Percentiles rank a stretch among this genome's conserved stretches.
phyloP scores from a whole-genome alignment of 2,113 vertebrate species.

The Neopipo cinnamomea region DNA sequence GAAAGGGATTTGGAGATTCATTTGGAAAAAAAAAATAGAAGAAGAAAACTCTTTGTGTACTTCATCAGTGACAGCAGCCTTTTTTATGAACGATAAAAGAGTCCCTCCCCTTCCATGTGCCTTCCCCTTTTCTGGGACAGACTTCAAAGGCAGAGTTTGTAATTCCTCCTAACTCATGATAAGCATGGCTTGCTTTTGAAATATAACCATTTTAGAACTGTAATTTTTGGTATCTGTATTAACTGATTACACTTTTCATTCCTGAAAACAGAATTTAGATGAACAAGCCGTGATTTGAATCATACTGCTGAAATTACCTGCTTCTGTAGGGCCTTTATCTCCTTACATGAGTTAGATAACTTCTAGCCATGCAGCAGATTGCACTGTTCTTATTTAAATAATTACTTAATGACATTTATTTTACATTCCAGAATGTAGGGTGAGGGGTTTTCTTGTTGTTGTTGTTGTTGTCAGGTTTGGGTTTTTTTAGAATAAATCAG shows the following conservation, averaged over 20 bases:
- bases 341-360: not conserved
- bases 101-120: not conserved
- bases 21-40: not conserved
- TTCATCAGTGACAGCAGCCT: not conserved
- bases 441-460: not conserved
- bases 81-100: not conserved
- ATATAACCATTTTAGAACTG: not conserved
- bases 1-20: not conserved
- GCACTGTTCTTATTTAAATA: not conserved
- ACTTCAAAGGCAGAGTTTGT: not conserved
- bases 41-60: not conserved
- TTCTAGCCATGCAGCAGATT: not conserved
- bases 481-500: not conserved
- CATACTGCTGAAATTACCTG: not conserved
- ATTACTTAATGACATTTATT: not conserved
- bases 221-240: not conserved
- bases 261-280: not conserved
- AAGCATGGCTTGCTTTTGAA: not conserved
- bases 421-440: not conserved
- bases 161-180: not conserved
- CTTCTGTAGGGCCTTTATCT: not conserved
- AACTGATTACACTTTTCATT: not conserved
- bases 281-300: not conserved
- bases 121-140: not conserved
- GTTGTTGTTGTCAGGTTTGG: not conserved